A percentile compares a stretch with the other conserved stretches of the same genome.
These are phyloP conservation scores for Lophochroa leadbeateri DNA, from an alignment of 2,113 vertebrate genomes.

Conservation along the genomic window DNA sequence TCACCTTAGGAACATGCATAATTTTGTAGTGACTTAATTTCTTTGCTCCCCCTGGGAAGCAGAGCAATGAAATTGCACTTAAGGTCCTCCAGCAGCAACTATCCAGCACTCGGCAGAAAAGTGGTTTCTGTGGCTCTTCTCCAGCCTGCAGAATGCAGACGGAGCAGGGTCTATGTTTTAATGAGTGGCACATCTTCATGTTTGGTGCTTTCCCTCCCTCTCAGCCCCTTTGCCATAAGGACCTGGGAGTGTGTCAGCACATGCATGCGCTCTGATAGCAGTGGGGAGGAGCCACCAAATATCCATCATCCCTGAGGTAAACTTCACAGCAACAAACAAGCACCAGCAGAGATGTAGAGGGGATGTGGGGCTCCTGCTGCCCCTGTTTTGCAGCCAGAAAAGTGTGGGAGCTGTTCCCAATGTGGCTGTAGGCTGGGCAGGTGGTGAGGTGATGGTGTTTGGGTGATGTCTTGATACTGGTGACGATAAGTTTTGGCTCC, in stretches of 20 bases:
- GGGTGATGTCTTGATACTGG: not conserved
- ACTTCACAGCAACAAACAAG: not conserved
- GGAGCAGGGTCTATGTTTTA: not conserved
- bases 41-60: not conserved
- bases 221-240: not conserved
- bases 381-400: too few relatives aligned
- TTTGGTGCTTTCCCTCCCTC: not conserved
- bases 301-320: not conserved
- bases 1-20: not conserved
- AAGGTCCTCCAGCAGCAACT: not conserved
- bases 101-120: not conserved
- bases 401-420: fast-evolving
- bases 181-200: fast-evolving
- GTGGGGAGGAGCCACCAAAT: not conserved
- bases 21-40: not conserved
- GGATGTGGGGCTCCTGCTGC: not conserved
- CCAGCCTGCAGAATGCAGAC: fast-evolving
- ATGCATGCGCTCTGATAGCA: fast-evolving
- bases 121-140: not conserved
- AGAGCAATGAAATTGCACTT: not conserved
- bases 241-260: fast-evolving
- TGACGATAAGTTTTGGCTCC: not conserved
- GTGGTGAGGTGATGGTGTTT: not conserved
- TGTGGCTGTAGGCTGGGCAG: not conserved
- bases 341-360: not conserved